Base-by-base conservation (phyloP, 2,113 vertebrate genomes). In the Spilogale gracilis region DNA sequence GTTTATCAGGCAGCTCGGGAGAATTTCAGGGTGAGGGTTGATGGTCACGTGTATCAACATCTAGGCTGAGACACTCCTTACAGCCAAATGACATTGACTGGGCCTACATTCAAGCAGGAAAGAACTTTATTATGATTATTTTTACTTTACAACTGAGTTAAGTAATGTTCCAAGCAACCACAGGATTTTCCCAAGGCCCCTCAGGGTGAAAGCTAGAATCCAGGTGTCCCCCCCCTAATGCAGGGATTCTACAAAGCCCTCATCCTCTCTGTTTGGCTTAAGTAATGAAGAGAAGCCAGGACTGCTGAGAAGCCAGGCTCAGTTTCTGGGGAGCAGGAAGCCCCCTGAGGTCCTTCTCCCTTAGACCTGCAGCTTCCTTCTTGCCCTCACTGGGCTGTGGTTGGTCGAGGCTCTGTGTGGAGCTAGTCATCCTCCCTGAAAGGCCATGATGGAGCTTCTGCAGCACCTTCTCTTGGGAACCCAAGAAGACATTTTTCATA, bases 211-310 rank as follows among this genome's bases (percentile, higher is more conserved):
- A 32, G 8, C 6, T 12, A 14, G 21, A 81, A 23, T 12, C 43
- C 25, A 38, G 17, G 10, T 5, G 20, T 60, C 32, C 45, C 86
- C 9, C 0, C 20, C 9, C 3, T 5, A 0, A 32, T 6, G 13
- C 76, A 14, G 3, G 10, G 38, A 20, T 54, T 50, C 78, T 43
- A 11, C 13, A 1, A 27, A 94, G 61, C 27, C 32, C 7, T 11
- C 5, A 9, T 5, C 23, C 5, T 69, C 38, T 48, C 21, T 45
- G 4, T 9, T 45, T 60, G 58, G 17, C 50, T 58, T n/a, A 7
- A 38, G 48, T 50, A 10, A 56, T 7, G 6, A 54, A 38, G n/a
- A 12, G 90, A 30, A 13, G 11, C 16, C n/a, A 9, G 0, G 2
- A 23, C 52, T 71, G 32, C 61, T 8, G 1, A 61, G 52, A 88